Evolutionary conservation across 2,797 vertebrate genomes (phyloP).

Genomic region (Loriculus beryllinus): DNA sequence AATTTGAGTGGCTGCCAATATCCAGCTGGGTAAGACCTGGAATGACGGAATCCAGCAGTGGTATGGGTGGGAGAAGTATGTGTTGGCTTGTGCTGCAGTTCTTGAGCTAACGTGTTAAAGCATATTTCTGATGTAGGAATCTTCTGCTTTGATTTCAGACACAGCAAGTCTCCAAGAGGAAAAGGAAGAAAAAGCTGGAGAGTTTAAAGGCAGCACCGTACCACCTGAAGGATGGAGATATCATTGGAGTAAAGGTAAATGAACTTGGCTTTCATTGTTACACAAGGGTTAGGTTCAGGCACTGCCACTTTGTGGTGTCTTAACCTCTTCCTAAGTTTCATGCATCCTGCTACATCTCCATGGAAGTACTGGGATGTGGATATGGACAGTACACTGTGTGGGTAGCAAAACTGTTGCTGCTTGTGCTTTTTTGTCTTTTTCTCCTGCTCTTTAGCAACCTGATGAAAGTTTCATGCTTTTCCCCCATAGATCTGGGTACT

Average conservation of each 20-base stretch:
- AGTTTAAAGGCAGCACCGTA: slow-evolving; percentile 86
- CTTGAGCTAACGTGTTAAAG: neutral
- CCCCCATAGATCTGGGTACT: fast-evolving
- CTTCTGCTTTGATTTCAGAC: slow-evolving; percentile 72
- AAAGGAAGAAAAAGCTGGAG: slow-evolving; percentile 87
- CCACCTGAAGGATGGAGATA: slow-evolving; percentile 90
- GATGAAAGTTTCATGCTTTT: neutral
- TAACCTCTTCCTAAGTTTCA: neutral
- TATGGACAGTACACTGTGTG: neutral
- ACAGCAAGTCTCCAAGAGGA: slow-evolving; percentile 88
- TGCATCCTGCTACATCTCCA: neutral
- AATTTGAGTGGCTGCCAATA: slow-evolving; percentile 88
- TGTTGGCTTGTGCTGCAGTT: neutral
- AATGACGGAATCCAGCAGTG: neutral
- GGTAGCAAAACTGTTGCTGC: neutral
- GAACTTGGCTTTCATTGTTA: neutral
- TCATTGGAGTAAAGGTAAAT: slow-evolving; percentile 88
- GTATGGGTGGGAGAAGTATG: neutral
- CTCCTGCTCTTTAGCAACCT: neutral
- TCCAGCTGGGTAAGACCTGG: slow-evolving; percentile 84
- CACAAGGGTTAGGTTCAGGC: neutral
- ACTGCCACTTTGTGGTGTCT: neutral
- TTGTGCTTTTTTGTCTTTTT: neutral
- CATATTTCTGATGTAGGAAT: neutral
- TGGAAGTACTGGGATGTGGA: neutral